Base-by-base conservation (phyloP, 2,113 vertebrate genomes). In the Oreocharis arfaki region DNA sequence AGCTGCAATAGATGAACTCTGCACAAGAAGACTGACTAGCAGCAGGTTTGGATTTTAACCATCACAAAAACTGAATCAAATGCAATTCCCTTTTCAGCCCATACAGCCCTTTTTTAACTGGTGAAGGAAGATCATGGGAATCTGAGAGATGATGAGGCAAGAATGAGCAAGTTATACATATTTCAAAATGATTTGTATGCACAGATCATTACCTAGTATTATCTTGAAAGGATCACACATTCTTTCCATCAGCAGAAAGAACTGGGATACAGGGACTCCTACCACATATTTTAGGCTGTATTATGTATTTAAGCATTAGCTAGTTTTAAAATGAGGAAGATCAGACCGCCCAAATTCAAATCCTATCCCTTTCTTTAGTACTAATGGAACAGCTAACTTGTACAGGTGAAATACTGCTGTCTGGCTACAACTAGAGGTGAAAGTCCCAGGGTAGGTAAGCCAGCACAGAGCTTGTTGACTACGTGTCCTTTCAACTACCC, bases 211-310 rank as follows among this genome's bases (percentile, higher is more conserved):
- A 39, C 21, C 50, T 61, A 18, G 2, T 13, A 65, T 64, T 69
- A 44, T 33, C 57, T 26, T 87, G 71, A 91, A 87, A 87, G 24
- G 50, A 91, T 69, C 64, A 52, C 37, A 23, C 23, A 47, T 60
- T 83, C 71, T 84, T 86, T 53, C 37, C 9, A 76, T 24, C 24
- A 69, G 73, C 30, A 89, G 22, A 78, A 41, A 59, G 37, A 70
- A 47, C 0, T 4, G 32, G 28, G 8, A 23, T 4, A 44, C 0
- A 0, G 14, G 4, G 7, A 16, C 24, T 88, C 41, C 32, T 33
- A 70, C 16, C 28, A 75, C 5, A 6, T 18, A 47, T 6, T 78
- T 75, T 3, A 49, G 27, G 46, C 26, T 69, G 33, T 0, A 37
- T 81, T 85, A 65, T 15, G 4, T 49, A 65, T 5, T 30, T 50